These are phyloP conservation scores for Bolinopsis microptera DNA, from an alignment of 37 sponge, comb jelly and placozoan genomes.

Conservation along the genomic window DNA sequence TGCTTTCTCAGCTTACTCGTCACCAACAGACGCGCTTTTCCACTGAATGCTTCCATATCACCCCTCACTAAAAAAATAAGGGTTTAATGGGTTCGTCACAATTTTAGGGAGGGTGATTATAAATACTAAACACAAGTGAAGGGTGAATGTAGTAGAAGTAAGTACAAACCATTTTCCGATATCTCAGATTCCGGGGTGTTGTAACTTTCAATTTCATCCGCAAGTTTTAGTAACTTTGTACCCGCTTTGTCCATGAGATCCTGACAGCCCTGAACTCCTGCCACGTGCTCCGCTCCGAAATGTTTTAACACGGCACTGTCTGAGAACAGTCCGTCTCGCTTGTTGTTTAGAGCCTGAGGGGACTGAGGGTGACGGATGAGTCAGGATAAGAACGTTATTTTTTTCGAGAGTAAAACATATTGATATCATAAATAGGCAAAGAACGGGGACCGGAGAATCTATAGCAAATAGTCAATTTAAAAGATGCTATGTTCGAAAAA, in stretches of 20 bases:
- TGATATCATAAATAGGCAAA: no score
- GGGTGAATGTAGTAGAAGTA: no score
- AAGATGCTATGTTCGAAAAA: no score
- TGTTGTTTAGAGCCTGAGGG: not conserved
- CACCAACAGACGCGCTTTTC: conserved; percentile 25
- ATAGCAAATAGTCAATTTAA: no score
- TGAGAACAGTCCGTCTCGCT: not conserved
- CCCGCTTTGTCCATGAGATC: not conserved
- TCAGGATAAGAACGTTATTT: no score
- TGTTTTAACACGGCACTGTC: not conserved
- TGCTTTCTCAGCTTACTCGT: not conserved
- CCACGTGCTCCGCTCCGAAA: conserved; percentile 27
- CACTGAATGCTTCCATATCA: conserved; percentile 32
- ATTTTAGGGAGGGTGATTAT: no score
- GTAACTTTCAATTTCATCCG: not conserved
- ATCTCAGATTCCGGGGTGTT: not conserved
- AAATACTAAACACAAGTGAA: no score
- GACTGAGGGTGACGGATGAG: no score
- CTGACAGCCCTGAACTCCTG: conserved; percentile 15
- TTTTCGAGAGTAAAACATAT: no score
- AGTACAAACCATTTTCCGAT: not conserved
- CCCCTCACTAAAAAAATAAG: not conserved
- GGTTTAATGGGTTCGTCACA: no score
- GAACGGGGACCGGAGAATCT: no score
- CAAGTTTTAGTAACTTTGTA: not conserved